Evolutionary conservation across 2,113 vertebrate species (phyloP).

Genomic region (Chaetodon trifascialis): DNA sequence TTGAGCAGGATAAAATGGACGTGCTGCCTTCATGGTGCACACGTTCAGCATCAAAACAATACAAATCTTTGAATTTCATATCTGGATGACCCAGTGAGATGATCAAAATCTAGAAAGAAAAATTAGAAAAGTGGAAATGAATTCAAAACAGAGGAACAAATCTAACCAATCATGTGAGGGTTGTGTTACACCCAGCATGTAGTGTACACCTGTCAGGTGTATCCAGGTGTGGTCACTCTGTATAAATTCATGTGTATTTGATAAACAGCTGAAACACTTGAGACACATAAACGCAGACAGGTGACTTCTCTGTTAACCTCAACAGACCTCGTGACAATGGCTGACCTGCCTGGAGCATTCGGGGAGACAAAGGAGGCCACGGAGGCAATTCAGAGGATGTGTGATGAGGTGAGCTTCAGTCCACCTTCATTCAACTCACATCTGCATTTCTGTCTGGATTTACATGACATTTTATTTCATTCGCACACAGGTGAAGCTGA

Average conservation of each 20-base stretch:
- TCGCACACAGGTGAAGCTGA: background rate
- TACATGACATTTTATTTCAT: background rate
- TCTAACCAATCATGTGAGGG: background rate
- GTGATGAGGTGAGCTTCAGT: constrained; percentile 19
- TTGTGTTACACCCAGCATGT: background rate
- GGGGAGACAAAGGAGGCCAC: background rate
- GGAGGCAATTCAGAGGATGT: background rate
- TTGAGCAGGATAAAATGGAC: too few species aligned
- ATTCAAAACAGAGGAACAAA: too few species aligned
- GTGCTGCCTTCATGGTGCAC: too few species aligned
- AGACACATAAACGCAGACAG: background rate
- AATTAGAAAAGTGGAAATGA: too few species aligned
- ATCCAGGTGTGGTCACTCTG: background rate
- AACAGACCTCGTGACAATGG: background rate
- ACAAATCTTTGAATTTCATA: too few species aligned
- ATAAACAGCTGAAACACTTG: background rate
- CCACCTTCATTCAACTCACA: too few species aligned
- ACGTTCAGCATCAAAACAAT: too few species aligned
- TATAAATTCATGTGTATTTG: constrained; percentile 1
- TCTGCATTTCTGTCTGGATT: background rate
- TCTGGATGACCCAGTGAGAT: background rate
- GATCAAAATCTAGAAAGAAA: background rate
- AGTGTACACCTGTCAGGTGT: background rate
- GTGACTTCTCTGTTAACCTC: background rate
- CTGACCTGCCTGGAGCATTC: fast-evolving